phyloP scores from a whole-genome alignment of 1,140 invertebrate genomes.

The Euwallacea fornicatus region DNA sequence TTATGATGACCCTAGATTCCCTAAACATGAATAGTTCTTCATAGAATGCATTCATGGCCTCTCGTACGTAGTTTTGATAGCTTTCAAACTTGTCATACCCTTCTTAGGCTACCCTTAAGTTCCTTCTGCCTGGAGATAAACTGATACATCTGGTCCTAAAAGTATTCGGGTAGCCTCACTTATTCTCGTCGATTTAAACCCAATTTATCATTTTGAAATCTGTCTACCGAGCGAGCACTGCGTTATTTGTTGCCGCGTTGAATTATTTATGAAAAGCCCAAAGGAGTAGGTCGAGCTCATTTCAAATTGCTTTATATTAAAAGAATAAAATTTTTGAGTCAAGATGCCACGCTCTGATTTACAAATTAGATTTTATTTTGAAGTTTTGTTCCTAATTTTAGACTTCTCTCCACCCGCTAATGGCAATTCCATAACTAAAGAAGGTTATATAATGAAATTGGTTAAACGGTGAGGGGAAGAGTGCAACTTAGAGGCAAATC shows the following conservation, averaged over 20 bases:
- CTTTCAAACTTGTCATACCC: no score
- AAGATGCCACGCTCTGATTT: slow-evolving; percentile 32
- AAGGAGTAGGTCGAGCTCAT: slow-evolving; percentile 25
- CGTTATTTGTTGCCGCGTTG: slow-evolving; percentile 35
- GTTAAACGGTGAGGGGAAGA: no score
- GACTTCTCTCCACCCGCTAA: background rate
- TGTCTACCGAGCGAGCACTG: slow-evolving; percentile 31
- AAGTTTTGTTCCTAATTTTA: background rate
- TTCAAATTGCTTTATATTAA: slow-evolving; percentile 39
- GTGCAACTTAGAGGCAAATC: no score
- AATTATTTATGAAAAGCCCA: slow-evolving; percentile 37
- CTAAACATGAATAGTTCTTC: no score
- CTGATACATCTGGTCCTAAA: slow-evolving; percentile 12
- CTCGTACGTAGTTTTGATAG: no score
- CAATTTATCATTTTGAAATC: slow-evolving; percentile 39
- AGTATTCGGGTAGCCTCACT: slow-evolving; percentile 8
- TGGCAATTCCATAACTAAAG: background rate
- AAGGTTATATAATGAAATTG: background rate
- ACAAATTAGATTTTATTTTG: slow-evolving; percentile 23
- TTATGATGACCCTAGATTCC: no score
- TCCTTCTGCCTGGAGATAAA: slow-evolving; percentile 14
- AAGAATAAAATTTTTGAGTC: slow-evolving; percentile 37
- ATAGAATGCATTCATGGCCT: no score
- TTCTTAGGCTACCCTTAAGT: no score
- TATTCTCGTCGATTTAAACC: slow-evolving; percentile 31